Base-by-base conservation (phyloP, 2,888 invertebrate species). In the Drosophila barbarae region DNA sequence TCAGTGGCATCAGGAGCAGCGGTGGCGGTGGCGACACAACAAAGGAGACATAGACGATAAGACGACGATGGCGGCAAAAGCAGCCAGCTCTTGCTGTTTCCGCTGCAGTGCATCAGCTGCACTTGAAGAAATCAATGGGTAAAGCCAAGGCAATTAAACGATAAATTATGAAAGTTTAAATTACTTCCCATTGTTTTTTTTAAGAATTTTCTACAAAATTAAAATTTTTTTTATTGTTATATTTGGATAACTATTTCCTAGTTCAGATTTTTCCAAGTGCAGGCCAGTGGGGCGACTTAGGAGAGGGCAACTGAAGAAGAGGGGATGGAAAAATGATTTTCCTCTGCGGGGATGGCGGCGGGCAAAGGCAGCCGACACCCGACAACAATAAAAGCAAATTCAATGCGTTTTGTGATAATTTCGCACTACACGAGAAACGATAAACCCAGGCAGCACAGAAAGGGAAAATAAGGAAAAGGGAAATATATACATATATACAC, bases 331-430 rank as follows among this genome's bases (percentile, higher is more conserved):
- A 41, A 38, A 52, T 50, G 51, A 51, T 51, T 56, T 46, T 44
- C 46, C 54, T 36, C 30, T 39, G 39, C 21, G 46, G 12, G 39
- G 56, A 51, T 63, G 63, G 52, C 47, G 58, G 70, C 26, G 32
- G 50, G 32, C 39, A 41, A 26, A 47, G 71, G 54, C 54, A 47
- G 30, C 51, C 47, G 38, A 56, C 68, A 60, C 57, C 56, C 63
- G 61, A 64, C 81, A 76, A 80, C 79, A 80, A 83, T 80, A 83
- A 80, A 77, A 84, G 71, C 78, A 76, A 80, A 84, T 81, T 81
- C 81, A 84, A 84, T 84, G 84, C 73, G 76, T 74, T 80, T 72
- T 78, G 73, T 75, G 73, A 82, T 81, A 78, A 84, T 82, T 82
- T 84, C 60, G 77, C 73, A 79, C 74, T 74, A 80, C 59, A 72